Evolutionary conservation across 2,113 vertebrate species (phyloP).

Genomic region (Malurus elegans): DNA sequence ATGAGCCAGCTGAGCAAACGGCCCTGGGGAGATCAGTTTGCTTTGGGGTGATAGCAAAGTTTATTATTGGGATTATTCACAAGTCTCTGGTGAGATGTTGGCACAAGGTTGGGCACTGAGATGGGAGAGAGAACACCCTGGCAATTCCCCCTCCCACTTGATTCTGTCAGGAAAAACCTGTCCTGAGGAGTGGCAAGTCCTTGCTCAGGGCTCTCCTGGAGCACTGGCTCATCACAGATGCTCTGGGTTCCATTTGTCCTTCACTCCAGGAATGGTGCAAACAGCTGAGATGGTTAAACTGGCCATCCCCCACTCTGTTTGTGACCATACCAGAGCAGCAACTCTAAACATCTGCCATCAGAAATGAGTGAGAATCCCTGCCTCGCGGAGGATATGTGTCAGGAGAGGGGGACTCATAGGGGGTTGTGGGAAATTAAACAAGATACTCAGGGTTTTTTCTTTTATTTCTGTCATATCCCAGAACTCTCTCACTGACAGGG

Average conservation of each 20-base stretch:
- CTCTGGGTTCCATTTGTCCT: neutral
- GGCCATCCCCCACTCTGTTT: neutral
- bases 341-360: neutral
- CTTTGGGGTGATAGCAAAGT: neutral
- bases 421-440: neutral
- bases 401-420: fast-evolving
- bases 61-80: fast-evolving
- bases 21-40: neutral
- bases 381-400: neutral
- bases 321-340: neutral
- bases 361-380: neutral
- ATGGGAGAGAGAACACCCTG: neutral
- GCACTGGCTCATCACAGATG: neutral
- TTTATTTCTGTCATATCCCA: neutral
- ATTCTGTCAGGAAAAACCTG: neutral
- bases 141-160: neutral
- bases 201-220: neutral
- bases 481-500: neutral
- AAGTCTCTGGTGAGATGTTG: neutral
- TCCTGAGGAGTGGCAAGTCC: neutral
- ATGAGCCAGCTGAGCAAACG: neutral
- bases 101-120: neutral
- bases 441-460: neutral
- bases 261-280: neutral
- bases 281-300: neutral